Evolutionary conservation across 2,797 vertebrate species (phyloP).

Genomic region (Telmatherina bonti): DNA sequence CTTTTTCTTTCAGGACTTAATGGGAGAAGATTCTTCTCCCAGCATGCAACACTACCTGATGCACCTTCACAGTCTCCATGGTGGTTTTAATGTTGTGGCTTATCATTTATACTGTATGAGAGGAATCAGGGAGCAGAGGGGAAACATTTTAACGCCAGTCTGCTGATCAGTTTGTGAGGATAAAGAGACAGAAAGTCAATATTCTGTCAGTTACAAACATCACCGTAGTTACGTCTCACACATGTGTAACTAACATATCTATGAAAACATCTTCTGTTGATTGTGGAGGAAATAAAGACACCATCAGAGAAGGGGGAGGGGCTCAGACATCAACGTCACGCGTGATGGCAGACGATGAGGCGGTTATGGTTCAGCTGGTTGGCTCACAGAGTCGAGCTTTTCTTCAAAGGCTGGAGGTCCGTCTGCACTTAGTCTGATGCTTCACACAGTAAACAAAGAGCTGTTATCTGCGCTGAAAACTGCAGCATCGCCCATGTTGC

Average conservation of each 20-base stretch:
- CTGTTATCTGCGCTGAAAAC: constrained; percentile 30
- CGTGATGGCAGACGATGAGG: constrained; percentile 24
- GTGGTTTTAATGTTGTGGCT: neutral
- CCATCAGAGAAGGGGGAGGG: neutral
- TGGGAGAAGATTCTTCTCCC: too few relatives aligned
- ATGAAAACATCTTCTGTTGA: too few relatives aligned
- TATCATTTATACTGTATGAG: too few relatives aligned
- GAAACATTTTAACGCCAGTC: too few relatives aligned
- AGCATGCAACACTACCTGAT: too few relatives aligned
- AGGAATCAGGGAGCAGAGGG: neutral
- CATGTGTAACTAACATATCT: too few relatives aligned
- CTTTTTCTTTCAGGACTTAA: too few relatives aligned
- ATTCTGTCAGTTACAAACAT: neutral
- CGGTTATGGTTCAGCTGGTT: constrained; percentile 41
- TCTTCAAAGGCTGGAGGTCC: constrained; percentile 51
- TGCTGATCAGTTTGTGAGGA: too few relatives aligned
- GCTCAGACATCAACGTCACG: constrained; percentile 27
- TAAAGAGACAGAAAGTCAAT: neutral
- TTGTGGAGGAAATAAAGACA: neutral
- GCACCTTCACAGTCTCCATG: neutral
- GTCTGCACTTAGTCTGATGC: constrained; percentile 38
- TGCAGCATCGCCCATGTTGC: too few relatives aligned
- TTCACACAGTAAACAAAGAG: constrained; percentile 42
- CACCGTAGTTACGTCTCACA: too few relatives aligned
- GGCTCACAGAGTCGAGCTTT: constrained; percentile 51